A percentile compares a stretch with the other conserved stretches of the same genome.
Conservation (phyloP, 2,113 vertebrate species). For the Pipra filicauda region DNA sequence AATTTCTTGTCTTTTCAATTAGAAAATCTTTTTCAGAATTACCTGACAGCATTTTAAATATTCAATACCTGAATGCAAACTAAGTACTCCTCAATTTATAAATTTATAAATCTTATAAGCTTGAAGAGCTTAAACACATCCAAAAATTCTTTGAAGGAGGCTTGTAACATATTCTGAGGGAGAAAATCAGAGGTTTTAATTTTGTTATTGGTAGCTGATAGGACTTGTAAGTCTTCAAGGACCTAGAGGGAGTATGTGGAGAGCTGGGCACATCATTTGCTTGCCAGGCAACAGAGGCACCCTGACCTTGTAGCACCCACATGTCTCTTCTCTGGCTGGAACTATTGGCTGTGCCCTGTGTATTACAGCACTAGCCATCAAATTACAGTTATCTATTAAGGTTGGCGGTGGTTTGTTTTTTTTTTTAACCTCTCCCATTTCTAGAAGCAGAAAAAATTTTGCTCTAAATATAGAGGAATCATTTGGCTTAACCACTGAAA, state of each 20-base stretch:
- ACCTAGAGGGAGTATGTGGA: not conserved
- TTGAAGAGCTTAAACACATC: not conserved
- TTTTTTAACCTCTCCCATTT: not conserved
- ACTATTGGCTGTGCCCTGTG: not conserved
- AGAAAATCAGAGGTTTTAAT: not conserved
- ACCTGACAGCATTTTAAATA: not conserved
- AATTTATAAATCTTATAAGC: not conserved
- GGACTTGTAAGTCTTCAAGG: not conserved
- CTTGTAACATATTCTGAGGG: not conserved
- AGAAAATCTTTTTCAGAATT: not conserved
- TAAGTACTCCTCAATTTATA: not conserved
- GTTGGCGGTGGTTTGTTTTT: not conserved
- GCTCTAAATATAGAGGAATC: not conserved
- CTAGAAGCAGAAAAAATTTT: not conserved
- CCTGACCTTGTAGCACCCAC: not conserved
- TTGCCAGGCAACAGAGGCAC: not conserved
- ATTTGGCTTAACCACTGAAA: constrained; percentile 2
- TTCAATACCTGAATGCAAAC: not conserved
- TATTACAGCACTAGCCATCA: not conserved
- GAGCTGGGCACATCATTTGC: not conserved
- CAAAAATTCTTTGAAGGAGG: not conserved
- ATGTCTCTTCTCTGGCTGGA: not conserved
- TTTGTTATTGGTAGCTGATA: not conserved
- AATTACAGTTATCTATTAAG: not conserved
- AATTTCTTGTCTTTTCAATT: not conserved